A percentile compares a stretch with the other conserved stretches of the same genome.
phyloP scores from a whole-genome alignment of 2,797 vertebrate genomes.

The Cryptoblepharus egeriae region DNA sequence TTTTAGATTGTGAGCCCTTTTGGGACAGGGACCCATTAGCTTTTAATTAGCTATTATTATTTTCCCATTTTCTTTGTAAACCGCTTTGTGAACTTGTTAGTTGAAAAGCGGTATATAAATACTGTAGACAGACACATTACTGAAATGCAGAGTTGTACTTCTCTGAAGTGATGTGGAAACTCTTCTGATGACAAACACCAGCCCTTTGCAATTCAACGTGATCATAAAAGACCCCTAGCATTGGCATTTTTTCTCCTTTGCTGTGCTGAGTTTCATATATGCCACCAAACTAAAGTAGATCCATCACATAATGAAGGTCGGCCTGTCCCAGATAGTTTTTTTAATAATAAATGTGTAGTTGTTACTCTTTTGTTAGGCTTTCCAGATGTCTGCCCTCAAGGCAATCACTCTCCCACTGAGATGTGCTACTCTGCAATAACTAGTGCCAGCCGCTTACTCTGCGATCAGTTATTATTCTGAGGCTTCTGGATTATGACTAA shows the following conservation, averaged over 20 bases:
- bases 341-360: neutral
- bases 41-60: too few relatives aligned
- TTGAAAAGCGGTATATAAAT: too few relatives aligned
- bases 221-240: neutral
- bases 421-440: neutral
- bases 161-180: neutral
- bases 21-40: too few relatives aligned
- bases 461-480: neutral
- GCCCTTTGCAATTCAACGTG: neutral
- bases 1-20: too few relatives aligned
- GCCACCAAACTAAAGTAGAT: neutral
- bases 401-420: neutral
- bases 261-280: neutral
- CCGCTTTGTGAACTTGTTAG: too few relatives aligned
- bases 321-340: neutral
- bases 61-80: too few relatives aligned
- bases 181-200: neutral
- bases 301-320: neutral
- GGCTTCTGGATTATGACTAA: neutral
- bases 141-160: neutral
- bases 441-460: neutral
- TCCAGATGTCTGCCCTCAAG: neutral
- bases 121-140: neutral
- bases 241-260: neutral
- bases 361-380: neutral